A percentile compares a stretch with the other conserved stretches of the same genome.
Evolutionary conservation across 2,888 invertebrate genomes (phyloP).

Genomic region (Marronus borbonicus): DNA sequence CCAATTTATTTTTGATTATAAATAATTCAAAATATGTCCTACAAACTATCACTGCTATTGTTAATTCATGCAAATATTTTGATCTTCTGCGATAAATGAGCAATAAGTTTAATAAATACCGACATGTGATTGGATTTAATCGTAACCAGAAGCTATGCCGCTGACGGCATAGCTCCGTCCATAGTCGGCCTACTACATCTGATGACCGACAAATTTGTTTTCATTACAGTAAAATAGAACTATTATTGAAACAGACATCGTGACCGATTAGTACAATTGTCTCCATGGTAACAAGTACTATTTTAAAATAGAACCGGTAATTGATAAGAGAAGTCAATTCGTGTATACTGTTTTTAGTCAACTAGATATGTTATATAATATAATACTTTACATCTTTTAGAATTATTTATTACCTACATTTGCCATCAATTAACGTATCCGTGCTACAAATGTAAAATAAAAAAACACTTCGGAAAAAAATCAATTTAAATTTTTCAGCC

Average conservation of each 20-base stretch:
- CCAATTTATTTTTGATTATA: neutral
- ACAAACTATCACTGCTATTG: constrained; percentile 5
- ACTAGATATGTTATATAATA: neutral
- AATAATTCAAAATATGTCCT: constrained; percentile 11
- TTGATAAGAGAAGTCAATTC: neutral
- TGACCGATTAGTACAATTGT: neutral
- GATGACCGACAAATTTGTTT: constrained; percentile 13
- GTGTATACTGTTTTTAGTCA: neutral
- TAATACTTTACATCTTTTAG: neutral
- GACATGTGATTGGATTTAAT: constrained; percentile 10
- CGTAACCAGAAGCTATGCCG: neutral
- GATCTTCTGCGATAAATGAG: constrained; percentile 9
- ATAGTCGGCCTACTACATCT: neutral
- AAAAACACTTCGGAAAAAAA: neutral
- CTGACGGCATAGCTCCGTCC: neutral
- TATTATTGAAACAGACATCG: neutral
- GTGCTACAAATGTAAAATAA: neutral
- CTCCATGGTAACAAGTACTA: constrained; percentile 14
- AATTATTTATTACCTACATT: neutral
- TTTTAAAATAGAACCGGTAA: neutral
- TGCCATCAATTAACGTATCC: neutral
- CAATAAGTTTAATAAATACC: constrained; percentile 4
- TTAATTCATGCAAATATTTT: constrained; percentile 19
- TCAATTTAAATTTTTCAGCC: constrained; percentile 9
- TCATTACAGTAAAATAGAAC: neutral